phyloP scores from a whole-genome alignment of 2,797 vertebrate species.

The Chaunax sp. region DNA sequence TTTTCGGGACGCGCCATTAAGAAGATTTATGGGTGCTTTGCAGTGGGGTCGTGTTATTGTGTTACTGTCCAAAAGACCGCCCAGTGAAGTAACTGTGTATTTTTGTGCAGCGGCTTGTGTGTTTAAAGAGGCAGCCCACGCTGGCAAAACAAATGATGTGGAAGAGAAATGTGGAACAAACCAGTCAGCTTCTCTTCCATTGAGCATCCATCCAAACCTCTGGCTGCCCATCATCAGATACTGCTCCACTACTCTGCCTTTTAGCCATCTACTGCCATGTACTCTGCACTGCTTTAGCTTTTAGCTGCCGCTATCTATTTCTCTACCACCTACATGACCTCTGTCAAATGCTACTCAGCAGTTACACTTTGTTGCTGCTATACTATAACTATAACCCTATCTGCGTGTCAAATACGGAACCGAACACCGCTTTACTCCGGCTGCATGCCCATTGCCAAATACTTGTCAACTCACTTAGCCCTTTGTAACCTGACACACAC shows the following conservation, averaged over 20 bases:
- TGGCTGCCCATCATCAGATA: conserved; percentile 38
- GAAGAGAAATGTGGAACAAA: conserved; percentile 75
- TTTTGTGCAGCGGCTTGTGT: conserved; percentile 62
- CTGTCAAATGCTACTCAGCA: no score
- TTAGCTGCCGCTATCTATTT: conserved; percentile 10
- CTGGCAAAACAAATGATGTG: conserved; percentile 46
- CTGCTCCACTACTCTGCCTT: conserved; percentile 32
- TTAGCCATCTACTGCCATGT: not conserved
- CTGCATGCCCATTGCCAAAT: not conserved
- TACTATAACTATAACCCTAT: not conserved
- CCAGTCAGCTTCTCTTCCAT: conserved; percentile 66
- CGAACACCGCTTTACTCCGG: not conserved
- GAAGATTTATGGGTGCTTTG: conserved; percentile 60
- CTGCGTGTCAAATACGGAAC: not conserved
- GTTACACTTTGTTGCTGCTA: conserved; percentile 7
- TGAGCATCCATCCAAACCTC: conserved; percentile 45
- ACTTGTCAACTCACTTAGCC: not conserved
- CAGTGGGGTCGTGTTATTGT: conserved; percentile 63
- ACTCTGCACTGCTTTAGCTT: not conserved
- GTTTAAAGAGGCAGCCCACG: conserved; percentile 66
- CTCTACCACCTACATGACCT: not conserved
- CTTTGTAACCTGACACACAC: not conserved
- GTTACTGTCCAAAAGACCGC: conserved; percentile 53
- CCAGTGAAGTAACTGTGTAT: conserved; percentile 67
- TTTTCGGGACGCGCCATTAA: conserved; percentile 52